phyloP scores from a whole-genome alignment of 37 sponge, comb jelly and placozoan species.

The Aphrocallistes beatrix region DNA sequence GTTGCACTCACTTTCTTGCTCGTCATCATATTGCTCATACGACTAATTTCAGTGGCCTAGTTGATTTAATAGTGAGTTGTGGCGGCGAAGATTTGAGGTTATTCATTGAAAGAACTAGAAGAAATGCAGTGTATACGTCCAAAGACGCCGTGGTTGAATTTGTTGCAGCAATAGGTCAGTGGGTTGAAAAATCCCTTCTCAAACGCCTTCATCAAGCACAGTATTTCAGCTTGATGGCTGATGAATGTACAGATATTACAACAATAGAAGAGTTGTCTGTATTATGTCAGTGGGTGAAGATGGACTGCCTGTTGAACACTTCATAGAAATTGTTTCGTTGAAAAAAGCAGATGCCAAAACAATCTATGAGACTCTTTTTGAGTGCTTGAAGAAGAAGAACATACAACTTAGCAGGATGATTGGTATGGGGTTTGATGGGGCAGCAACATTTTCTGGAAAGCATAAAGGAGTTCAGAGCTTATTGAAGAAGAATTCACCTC shows the following conservation, averaged over 20 bases:
- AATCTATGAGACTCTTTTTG: background rate
- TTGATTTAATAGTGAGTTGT: conserved; percentile 60
- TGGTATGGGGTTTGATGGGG: conserved; percentile 25
- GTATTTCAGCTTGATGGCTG: background rate
- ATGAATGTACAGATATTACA: background rate
- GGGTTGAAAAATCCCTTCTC: conserved; percentile 15
- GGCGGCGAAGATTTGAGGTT: conserved; percentile 38
- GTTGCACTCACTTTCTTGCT: conserved; percentile 49
- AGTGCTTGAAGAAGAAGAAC: background rate
- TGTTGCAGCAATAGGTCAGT: conserved; percentile 7
- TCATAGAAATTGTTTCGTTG: conserved; percentile 30
- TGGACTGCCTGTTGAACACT: conserved; percentile 48
- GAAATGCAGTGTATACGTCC: background rate
- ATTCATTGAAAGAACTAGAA: conserved; percentile 31
- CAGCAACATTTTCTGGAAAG: conserved; percentile 24
- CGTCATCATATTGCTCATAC: conserved; percentile 43
- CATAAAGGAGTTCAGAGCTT: background rate
- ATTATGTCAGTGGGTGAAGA: conserved; percentile 50
- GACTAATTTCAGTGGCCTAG: conserved; percentile 39
- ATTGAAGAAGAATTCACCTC: conserved; percentile 21
- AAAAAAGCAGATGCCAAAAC: background rate
- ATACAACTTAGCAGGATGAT: background rate
- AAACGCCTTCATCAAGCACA: conserved; percentile 15
- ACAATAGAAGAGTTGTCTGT: conserved; percentile 47
- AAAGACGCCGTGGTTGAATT: background rate